Base-by-base conservation (phyloP, 2,888 invertebrate species). In the Belgica antarctica region DNA sequence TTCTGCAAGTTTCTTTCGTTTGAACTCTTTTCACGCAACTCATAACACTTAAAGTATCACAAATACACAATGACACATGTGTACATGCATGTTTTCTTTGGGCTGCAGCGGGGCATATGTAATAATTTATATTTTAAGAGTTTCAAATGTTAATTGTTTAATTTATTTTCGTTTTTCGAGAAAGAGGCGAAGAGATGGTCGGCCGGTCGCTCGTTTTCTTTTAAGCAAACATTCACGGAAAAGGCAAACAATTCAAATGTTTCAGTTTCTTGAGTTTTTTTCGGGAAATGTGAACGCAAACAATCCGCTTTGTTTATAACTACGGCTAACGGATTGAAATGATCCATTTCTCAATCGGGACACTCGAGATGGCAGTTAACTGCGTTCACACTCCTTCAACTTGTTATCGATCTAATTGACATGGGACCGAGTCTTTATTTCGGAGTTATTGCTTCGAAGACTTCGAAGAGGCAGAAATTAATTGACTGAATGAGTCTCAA, bases 121-220 rank as follows among this genome's bases (percentile, higher is more conserved):
- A 57, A 57, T 57, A 57, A 57, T 27, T 59, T 59, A 59, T 59
- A 25, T 59, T n/a, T 25, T 59, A 57, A 59, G 59, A 25, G 27
- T 27, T 59, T 59, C 12, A 27, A 59, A 59, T 27, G 59, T 59
- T 59, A 59, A 59, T 59, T 59, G 59, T 59, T 59, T 59, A 59
- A 59, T 59, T 59, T 59, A 59, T 59, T 25, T 59, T 59, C 59
- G 5, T 59, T 52, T 59, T 59, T 41, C 41, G 41, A n/a, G n/a
- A n/a, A n/a, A n/a, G n/a, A 31, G 34, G 34, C 34, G 34, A 31
- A 31, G 34, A 31, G 34, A n/a, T n/a, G 41, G 41, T 10, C 41
- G 41, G 52, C 52, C 52, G 22, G 52, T 52, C 52, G 17, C 12
- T 12, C 34, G 34, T 7, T 12, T 34, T 34, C 34, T 8, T 34